Conservation (phyloP, 2,888 invertebrate species). For the Phania funesta region DNA sequence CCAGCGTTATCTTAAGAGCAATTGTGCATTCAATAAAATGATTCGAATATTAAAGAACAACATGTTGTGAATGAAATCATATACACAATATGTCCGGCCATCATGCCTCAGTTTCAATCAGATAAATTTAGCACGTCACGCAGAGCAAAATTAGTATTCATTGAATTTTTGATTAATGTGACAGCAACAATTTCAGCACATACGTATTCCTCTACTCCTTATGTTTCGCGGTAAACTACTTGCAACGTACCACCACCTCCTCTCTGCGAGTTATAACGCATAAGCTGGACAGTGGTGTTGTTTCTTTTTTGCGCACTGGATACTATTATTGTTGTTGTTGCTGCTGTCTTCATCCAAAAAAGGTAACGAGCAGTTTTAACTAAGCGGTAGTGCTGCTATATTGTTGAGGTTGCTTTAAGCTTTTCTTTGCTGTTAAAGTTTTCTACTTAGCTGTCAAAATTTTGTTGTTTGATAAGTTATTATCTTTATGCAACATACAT, state of each 20-base stretch:
- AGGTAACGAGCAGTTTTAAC: constrained; percentile 59
- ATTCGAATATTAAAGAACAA: constrained; percentile 6
- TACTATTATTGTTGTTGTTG: background rate
- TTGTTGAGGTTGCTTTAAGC: constrained; percentile 32
- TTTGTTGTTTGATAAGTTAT: constrained; percentile 78
- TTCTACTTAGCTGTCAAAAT: constrained; percentile 76
- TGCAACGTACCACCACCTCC: constrained; percentile 46
- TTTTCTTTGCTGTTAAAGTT: constrained; percentile 47
- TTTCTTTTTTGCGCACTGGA: background rate
- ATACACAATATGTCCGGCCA: constrained; percentile 34
- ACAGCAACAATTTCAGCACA: constrained; percentile 73
- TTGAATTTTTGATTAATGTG: constrained; percentile 80
- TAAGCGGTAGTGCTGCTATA: constrained; percentile 40
- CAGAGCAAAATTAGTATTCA: constrained; percentile 79
- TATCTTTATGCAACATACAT: constrained; percentile 72
- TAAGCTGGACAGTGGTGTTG: constrained; percentile 34
- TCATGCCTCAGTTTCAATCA: constrained; percentile 76
- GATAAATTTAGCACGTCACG: constrained; percentile 79
- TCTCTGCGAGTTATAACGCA: constrained; percentile 13
- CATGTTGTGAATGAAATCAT: background rate
- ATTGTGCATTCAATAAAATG: too few relatives aligned
- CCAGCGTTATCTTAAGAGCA: too few relatives aligned
- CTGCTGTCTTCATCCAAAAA: background rate
- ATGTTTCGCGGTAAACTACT: constrained; percentile 36
- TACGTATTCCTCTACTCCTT: constrained; percentile 35